Evolutionary conservation across 2,797 vertebrate genomes (phyloP).

Genomic region (Pelodytes ibericus): DNA sequence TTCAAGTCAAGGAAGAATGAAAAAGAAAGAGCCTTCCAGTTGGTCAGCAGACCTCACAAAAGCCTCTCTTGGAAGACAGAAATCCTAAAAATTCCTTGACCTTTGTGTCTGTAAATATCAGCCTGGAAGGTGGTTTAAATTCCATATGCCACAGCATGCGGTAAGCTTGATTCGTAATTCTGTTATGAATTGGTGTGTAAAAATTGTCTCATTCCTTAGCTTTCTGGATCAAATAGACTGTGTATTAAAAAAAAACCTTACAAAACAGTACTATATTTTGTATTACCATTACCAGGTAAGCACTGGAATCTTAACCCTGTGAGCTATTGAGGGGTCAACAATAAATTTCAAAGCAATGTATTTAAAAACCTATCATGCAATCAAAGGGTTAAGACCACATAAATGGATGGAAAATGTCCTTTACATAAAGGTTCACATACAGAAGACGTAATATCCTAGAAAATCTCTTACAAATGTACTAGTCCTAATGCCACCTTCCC

Average conservation of each 20-base stretch:
- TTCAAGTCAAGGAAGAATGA: conserved; percentile 20
- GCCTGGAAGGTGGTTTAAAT: neutral
- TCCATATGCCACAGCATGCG: conserved; percentile 36
- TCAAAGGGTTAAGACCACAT: no score
- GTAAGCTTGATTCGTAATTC: conserved; percentile 33
- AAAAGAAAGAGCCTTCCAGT: conserved; percentile 39
- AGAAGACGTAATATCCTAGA: no score
- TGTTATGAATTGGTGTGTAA: conserved; percentile 29
- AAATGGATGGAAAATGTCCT: no score
- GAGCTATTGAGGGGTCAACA: no score
- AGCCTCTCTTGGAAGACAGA: conserved; percentile 47
- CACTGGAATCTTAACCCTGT: no score
- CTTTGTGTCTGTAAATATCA: conserved; percentile 32
- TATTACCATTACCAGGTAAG: no score
- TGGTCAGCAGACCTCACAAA: conserved; percentile 42
- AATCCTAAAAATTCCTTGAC: conserved; percentile 49
- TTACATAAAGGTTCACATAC: no score
- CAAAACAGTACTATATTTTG: no score
- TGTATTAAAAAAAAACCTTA: conserved; percentile 4
- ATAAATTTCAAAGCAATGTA: no score
- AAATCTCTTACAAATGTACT: no score
- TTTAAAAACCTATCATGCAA: no score
- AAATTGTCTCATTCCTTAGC: conserved; percentile 21
- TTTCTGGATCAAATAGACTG: conserved; percentile 16
- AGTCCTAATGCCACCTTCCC: no score